Base-by-base conservation (phyloP, 2,888 invertebrate species). In the Eilema griseolum region DNA sequence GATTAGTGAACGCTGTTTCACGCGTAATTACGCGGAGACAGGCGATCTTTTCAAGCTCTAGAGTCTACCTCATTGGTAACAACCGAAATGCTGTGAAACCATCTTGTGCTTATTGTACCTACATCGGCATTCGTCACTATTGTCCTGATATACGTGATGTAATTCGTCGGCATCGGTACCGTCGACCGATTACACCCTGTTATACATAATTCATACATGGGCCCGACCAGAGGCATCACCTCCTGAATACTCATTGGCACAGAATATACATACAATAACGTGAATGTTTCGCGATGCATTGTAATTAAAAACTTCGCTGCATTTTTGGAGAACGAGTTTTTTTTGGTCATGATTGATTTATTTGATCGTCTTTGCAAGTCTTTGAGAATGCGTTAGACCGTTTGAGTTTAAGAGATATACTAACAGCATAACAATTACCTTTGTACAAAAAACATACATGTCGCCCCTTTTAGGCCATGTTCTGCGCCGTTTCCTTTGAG, bases 131-230 rank as follows among this genome's bases (percentile, higher is more conserved):
- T 37, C 75, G 70, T 70, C 68, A 77, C 76, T 75, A 83, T 83
- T 82, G 83, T 80, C 78, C 78, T 62, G 74, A 76, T 82, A 80
- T 80, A 83, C 83, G 83, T 83, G 83, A 68, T 77, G 80, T 75
- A 77, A 83, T 83, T 83, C 78, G 83, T 83, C 83, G 72, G 64
- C 67, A 76, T 74, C 66, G 72, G 31, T 14, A 52, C 66, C 63
- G 66, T 67, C 77, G 75, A 67, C 76, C 77, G 80, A 80, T 78
- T 83, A 80, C 82, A 76, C 75, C 74, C 71, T 73, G 67, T 31
- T 57, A 83, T 84, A 83, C 83, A 85, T 85, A 74, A 85, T 85
- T 80, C 83, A 85, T 84, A 75, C 70, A 61, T 63, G 66, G 68
- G 70, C 79, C 72, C 75, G 81, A 70, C 70, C 77, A 71, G 73